A percentile compares a stretch with the other conserved stretches of the same genome.
phyloP scores from a whole-genome alignment of 1,140 invertebrate genomes.

The Elysia chlorotica region DNA sequence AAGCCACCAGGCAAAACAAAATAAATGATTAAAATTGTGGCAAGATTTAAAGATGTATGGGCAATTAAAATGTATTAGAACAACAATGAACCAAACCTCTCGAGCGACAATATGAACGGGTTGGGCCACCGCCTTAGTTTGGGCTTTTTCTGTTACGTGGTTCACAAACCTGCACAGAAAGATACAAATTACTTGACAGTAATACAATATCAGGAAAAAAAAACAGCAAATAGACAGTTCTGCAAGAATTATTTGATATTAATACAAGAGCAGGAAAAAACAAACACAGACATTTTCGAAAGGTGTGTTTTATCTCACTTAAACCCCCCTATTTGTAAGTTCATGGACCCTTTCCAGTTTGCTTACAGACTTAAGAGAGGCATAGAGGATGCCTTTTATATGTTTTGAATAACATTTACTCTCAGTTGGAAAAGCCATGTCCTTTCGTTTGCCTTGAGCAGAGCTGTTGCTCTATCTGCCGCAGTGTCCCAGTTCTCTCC shows the following conservation, averaged over 20 bases:
- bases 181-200: not conserved
- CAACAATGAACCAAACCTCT: constrained; percentile 21
- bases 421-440: too few relatives aligned
- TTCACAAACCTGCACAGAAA: constrained; percentile 32
- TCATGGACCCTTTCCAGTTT: too few relatives aligned
- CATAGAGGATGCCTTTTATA: too few relatives aligned
- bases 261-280: constrained; percentile 32
- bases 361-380: too few relatives aligned
- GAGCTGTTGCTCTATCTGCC: constrained; percentile 63
- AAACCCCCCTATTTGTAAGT: too few relatives aligned
- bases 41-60: not conserved
- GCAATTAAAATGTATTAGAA: not conserved
- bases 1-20: not conserved
- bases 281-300: too few relatives aligned
- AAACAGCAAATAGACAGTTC: not conserved
- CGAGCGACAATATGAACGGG: constrained; percentile 30
- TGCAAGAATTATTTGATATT: not conserved
- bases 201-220: not conserved
- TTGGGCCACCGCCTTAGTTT: constrained; percentile 32
- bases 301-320: too few relatives aligned
- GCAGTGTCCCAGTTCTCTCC: constrained; percentile 45
- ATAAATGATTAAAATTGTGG: not conserved
- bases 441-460: too few relatives aligned
- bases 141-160: constrained; percentile 31
- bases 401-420: too few relatives aligned